phyloP scores from a whole-genome alignment of 2,797 vertebrate species.

The Otolemur crassicaudatus region DNA sequence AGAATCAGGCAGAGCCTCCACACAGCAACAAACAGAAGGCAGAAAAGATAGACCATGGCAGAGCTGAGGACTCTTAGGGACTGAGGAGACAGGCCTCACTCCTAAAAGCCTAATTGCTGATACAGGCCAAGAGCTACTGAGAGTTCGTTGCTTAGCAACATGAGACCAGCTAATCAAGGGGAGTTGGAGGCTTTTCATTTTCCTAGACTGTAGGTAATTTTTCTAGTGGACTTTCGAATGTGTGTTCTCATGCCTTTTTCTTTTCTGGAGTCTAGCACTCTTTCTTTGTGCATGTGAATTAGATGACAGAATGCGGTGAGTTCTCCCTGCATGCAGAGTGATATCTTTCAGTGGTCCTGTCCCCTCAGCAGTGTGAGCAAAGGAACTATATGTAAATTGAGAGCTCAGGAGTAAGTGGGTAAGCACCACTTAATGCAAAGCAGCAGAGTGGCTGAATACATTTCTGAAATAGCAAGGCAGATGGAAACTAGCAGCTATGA shows the following conservation, averaged over 20 bases:
- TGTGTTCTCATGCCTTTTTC: conserved; percentile 44
- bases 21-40: conserved; percentile 43
- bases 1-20: background rate
- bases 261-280: conserved; percentile 60
- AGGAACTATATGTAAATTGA: conserved; percentile 56
- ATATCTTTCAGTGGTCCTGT: background rate
- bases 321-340: background rate
- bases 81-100: conserved; percentile 17
- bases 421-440: conserved; percentile 68
- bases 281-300: conserved; percentile 29
- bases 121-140: conserved; percentile 45
- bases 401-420: conserved; percentile 9
- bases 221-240: conserved; percentile 59
- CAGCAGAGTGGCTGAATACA: background rate
- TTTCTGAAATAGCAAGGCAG: conserved; percentile 68
- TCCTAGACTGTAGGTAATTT: conserved; percentile 73
- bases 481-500: conserved; percentile 38
- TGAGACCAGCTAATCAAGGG: conserved; percentile 62
- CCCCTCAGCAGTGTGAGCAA: background rate
- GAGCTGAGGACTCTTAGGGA: conserved; percentile 55
- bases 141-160: conserved; percentile 76
- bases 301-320: conserved; percentile 19
- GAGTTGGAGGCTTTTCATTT: conserved; percentile 73
- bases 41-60: conserved; percentile 35
- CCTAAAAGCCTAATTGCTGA: conserved; percentile 11